Evolutionary conservation across 1,140 invertebrate genomes (phyloP), one percentile per base, ranked within the genome.

Genomic region (Oreohelix idahoensis): DNA sequence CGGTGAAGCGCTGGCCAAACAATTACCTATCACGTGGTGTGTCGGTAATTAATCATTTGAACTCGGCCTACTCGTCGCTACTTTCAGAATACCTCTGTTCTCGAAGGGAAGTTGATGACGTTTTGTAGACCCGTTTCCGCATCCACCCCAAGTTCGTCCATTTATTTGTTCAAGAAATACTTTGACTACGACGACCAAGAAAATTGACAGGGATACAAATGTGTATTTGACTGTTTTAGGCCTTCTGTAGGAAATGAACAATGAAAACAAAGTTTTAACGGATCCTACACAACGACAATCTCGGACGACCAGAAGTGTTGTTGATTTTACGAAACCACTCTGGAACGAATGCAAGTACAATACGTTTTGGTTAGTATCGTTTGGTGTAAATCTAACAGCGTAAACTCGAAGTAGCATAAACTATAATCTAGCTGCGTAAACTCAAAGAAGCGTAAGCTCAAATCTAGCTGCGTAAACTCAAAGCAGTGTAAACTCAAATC

Each of bases 41-140:
- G 63, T 66, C 63, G 63, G 63, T 66, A 66, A 66, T 66, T 66
- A 66, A 66, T 66, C 63, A 66, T 66, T 11, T 35, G 23, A 32
- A 29, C 53, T 58, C 53, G 2, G 10, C 53, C 53, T 23, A 58
- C 8, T 32, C 63, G 23, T 66, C 20, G n/a, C 29, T n/a, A 17
- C 63, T 66, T 10, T 66, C n/a, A 8, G 5, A 32, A 35, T 15
- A 11, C 8, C 53, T n/a, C 63, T 2, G 23, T 5, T 66, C 32
- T 35, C 0, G 4, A 66, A 66, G 29, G 29, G 10, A 4, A 32
- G 63, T 66, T 32, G n/a, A 66, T 32, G 63, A 66, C n/a, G 63
- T 66, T 66, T 66, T 8, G 29, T 35, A 11, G 17, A 29, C 29
- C 29, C 4, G 11, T 8, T 4, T 58, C 15, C 26, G 53, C 53